A percentile compares a stretch with the other conserved stretches of the same genome.
These are phyloP conservation scores for Noctua fimbriata DNA, from an alignment of 2,888 invertebrate genomes.

Conservation along the genomic window DNA sequence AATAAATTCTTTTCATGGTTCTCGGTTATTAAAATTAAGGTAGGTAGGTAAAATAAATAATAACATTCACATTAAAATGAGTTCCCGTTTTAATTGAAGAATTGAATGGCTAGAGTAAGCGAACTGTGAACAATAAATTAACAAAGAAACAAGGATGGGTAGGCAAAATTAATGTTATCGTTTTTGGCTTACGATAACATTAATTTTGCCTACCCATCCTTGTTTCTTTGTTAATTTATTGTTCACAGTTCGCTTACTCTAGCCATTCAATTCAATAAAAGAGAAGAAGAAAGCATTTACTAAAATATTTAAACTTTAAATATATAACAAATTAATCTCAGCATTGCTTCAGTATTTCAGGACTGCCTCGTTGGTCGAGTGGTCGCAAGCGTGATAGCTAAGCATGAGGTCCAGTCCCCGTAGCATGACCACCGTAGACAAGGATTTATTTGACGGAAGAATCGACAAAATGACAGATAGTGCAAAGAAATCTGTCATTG, in stretches of 20 bases:
- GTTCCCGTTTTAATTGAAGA: constrained; percentile 17
- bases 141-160: constrained; percentile 1
- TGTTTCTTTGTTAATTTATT: constrained; percentile 7
- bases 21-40: not conserved
- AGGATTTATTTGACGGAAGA: no score
- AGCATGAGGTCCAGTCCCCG: no score
- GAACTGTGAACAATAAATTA: constrained; percentile 18
- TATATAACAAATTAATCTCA: not conserved
- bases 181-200: not conserved
- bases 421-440: no score
- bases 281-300: not conserved
- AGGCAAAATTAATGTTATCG: not conserved
- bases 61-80: constrained; percentile 6
- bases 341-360: no score
- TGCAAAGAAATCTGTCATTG: no score
- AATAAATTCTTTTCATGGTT: not conserved
- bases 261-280: constrained; percentile 10
- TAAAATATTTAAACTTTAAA: not conserved
- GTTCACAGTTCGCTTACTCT: constrained; percentile 3
- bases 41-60: constrained; percentile 12
- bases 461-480: no score
- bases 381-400: no score
- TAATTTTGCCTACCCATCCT: not conserved
- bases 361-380: no score
- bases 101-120: constrained; percentile 1